Percentiles rank a stretch among this genome's conserved stretches.
Conservation (phyloP, 2,888 invertebrate genomes). For the Coleophora flavipennella region DNA sequence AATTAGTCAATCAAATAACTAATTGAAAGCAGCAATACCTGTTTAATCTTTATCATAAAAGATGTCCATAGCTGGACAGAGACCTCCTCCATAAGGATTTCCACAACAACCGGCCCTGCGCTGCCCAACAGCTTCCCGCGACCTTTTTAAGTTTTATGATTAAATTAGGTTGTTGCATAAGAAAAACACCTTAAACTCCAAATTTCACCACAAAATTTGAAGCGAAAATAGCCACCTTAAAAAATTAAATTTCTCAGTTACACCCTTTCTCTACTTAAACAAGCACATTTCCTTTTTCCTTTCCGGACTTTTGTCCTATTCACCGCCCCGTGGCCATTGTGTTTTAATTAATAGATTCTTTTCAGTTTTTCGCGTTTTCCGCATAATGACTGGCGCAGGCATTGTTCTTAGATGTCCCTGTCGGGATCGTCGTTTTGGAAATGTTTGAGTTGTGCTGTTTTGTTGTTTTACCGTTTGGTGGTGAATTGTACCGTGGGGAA, state of each 20-base stretch:
- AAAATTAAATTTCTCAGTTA: slow-evolving; percentile 5
- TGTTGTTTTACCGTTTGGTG: not conserved
- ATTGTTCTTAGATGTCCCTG: slow-evolving; percentile 15
- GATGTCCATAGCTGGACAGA: too few relatives aligned
- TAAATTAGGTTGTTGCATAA: too few relatives aligned
- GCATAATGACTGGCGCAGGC: slow-evolving; percentile 22
- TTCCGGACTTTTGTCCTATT: slow-evolving; percentile 31
- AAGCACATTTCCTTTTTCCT: slow-evolving; percentile 12
- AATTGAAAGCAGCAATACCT: too few relatives aligned
- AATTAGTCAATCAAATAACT: too few relatives aligned
- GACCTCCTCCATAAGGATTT: too few relatives aligned
- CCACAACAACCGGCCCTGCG: too few relatives aligned
- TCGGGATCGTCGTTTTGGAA: slow-evolving; percentile 6
- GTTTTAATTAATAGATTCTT: slow-evolving; percentile 54
- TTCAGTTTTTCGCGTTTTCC: slow-evolving; percentile 27
- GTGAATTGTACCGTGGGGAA: not conserved
- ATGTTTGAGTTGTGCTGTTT: slow-evolving; percentile 11
- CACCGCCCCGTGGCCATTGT: slow-evolving; percentile 30
- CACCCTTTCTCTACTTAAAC: not conserved
- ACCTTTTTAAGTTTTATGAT: too few relatives aligned
- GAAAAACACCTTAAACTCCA: not conserved
- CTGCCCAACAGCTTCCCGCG: too few relatives aligned
- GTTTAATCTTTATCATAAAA: too few relatives aligned
- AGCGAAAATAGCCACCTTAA: too few relatives aligned
- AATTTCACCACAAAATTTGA: not conserved